A percentile compares a stretch with the other conserved stretches of the same genome.
Conservation (phyloP, 1,140 invertebrate species). For the Oncopeltus fasciatus region DNA sequence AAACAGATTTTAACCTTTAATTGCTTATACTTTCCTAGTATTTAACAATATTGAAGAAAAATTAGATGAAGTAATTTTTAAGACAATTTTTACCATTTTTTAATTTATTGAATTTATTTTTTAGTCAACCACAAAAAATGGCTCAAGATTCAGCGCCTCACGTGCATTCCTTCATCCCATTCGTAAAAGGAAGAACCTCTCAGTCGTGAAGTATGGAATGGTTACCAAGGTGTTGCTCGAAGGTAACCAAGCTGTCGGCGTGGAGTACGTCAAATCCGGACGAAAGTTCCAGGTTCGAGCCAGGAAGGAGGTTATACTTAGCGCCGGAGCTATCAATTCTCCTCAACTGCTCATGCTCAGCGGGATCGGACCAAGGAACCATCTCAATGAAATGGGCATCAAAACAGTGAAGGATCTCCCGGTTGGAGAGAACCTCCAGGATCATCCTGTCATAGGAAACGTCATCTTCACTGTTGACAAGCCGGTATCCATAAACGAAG, state of each 20-base stretch:
- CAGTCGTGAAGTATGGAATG: constrained; percentile 33
- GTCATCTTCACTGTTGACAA: constrained; percentile 26
- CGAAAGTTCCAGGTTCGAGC: constrained; percentile 30
- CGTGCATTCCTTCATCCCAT: constrained; percentile 37
- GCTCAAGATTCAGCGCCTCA: constrained; percentile 47
- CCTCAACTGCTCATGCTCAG: constrained; percentile 53
- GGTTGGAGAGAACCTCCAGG: constrained; percentile 67
- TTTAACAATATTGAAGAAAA: background rate
- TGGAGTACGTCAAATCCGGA: constrained; percentile 35
- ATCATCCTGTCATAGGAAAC: constrained; percentile 59
- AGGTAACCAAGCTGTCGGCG: constrained; percentile 40
- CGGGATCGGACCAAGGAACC: constrained; percentile 50
- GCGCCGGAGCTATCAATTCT: constrained; percentile 44
- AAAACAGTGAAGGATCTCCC: constrained; percentile 43
- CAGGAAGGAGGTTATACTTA: constrained; percentile 43
- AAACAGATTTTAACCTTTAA: background rate
- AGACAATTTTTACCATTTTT: too few relatives aligned
- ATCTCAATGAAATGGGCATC: constrained; percentile 51
- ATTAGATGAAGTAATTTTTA: too few relatives aligned
- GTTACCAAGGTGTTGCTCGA: constrained; percentile 39
- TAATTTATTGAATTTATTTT: constrained; percentile 24
- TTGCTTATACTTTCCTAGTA: background rate
- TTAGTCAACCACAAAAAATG: constrained; percentile 44
- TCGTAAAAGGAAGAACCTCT: constrained; percentile 29
- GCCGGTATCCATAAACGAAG: constrained; percentile 4